Conservation (phyloP, 2,797 vertebrate genomes). For the Falco berigora region DNA sequence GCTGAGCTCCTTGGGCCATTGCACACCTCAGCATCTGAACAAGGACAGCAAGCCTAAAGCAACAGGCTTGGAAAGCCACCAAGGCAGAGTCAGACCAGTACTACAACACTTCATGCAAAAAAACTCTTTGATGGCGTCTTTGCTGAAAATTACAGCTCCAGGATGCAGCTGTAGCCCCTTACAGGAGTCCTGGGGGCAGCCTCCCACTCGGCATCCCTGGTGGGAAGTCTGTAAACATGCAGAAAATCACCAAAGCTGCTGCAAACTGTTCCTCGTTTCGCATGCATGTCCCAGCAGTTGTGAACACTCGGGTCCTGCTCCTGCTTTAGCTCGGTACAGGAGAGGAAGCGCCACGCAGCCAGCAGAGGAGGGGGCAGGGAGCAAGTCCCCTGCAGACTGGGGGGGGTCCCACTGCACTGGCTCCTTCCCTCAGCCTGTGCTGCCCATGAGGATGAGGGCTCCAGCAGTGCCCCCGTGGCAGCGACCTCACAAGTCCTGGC, state of each 20-base stretch:
- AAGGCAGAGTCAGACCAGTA: rapidly evolving
- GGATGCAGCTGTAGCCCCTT: not conserved
- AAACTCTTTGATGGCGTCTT: rapidly evolving
- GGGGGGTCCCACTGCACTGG: not conserved
- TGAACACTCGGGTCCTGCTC: not conserved
- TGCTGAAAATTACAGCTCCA: not conserved
- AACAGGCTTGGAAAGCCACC: not conserved
- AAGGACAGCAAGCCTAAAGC: not conserved
- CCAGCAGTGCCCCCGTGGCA: not conserved
- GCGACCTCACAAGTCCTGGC: rapidly evolving
- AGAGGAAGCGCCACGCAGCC: rapidly evolving
- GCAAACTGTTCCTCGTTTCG: not conserved
- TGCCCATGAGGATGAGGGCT: not conserved
- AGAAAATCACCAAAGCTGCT: not conserved
- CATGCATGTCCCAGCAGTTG: not conserved
- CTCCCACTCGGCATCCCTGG: not conserved
- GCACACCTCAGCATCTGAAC: not conserved
- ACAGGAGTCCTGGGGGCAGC: rapidly evolving
- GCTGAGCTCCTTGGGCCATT: not conserved
- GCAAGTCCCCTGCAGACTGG: not conserved
- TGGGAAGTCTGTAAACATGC: not conserved
- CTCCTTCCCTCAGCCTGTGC: not conserved
- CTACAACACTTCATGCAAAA: rapidly evolving
- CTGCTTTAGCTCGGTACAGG: not conserved
- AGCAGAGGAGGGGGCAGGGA: not conserved